Evolutionary conservation across 2,113 vertebrate species (phyloP).

Genomic region (Lamprotornis superbus): DNA sequence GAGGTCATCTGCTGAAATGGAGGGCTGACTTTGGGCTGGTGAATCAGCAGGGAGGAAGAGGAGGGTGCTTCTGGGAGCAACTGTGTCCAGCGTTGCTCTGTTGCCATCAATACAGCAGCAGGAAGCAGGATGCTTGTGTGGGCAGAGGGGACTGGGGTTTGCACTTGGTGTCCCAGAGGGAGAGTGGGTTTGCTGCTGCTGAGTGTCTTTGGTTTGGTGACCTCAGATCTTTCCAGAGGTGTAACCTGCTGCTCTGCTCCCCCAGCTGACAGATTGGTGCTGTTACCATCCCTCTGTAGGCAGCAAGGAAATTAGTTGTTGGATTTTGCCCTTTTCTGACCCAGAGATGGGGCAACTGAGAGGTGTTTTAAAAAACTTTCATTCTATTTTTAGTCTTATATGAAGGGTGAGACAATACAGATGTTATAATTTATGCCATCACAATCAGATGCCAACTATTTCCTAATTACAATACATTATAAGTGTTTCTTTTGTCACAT

Average conservation of each 20-base stretch:
- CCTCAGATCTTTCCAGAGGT: neutral
- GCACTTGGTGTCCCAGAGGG: neutral
- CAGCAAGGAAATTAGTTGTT: neutral
- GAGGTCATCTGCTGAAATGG: neutral
- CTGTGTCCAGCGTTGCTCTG: neutral
- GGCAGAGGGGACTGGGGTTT: neutral
- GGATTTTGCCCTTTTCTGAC: too few species aligned
- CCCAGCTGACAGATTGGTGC: accelerated
- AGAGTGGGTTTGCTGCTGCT: neutral
- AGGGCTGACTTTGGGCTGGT: neutral
- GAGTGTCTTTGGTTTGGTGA: neutral
- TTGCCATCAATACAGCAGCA: accelerated
- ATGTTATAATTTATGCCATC: too few species aligned
- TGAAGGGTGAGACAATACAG: too few species aligned
- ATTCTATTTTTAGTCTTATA: too few species aligned
- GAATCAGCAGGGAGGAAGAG: neutral
- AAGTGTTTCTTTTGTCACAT: too few species aligned
- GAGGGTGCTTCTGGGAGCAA: neutral
- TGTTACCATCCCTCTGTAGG: accelerated
- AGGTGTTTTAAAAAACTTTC: too few species aligned
- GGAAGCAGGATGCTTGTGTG: neutral
- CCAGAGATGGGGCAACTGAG: too few species aligned
- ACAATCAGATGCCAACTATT: too few species aligned
- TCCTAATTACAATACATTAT: too few species aligned
- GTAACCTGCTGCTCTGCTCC: neutral